Base-by-base conservation (phyloP, 2,888 invertebrate genomes). In the Drosophila engyochracea region DNA sequence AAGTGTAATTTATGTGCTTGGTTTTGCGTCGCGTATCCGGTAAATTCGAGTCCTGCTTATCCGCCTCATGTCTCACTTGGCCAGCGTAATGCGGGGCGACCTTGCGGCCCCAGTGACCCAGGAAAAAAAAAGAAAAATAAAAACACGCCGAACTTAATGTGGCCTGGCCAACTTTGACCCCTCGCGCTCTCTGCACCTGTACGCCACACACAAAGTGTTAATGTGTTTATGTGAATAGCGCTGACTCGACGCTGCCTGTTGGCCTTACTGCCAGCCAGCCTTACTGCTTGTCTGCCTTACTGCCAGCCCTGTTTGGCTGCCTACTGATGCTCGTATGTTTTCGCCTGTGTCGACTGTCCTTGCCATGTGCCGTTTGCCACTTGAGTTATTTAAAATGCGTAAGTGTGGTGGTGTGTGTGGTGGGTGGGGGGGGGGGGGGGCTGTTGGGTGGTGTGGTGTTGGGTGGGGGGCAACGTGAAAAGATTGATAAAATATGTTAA, bases 1-100 rank as follows among this genome's bases (percentile, higher is more conserved):
- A 91, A 92, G 85, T 87, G 88, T 87, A 92, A 92, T 92, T 92
- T 92, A 92, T 92, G 91, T 83, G 86, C 84, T 86, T 85, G 79
- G 80, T 67, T 74, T 70, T 69, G 67, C 54, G 68, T 41, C 70
- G 82, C 71, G 69, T 72, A 76, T 81, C 76, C 70, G 69, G 49
- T 62, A 67, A 68, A 44, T 70, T 68, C 58, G 70, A 80, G 78
- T 74, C 52, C 80, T 77, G 85, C 76, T 85, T 84, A 85, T 89
- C 87, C 87, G 75, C 70, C 66, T 74, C 76, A 66, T 82, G 72
- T 78, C 72, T 73, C 62, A 80, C 72, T 76, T 76, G 71, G 74
- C 69, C 70, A 80, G 84, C 88, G 88, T 85, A 87, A 77, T 79
- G 76, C 74, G 70, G 71, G 68, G 58, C 81, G 84, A 85, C 84